Conservation (phyloP, 1,140 invertebrate genomes). For the Habropoda laboriosa region DNA sequence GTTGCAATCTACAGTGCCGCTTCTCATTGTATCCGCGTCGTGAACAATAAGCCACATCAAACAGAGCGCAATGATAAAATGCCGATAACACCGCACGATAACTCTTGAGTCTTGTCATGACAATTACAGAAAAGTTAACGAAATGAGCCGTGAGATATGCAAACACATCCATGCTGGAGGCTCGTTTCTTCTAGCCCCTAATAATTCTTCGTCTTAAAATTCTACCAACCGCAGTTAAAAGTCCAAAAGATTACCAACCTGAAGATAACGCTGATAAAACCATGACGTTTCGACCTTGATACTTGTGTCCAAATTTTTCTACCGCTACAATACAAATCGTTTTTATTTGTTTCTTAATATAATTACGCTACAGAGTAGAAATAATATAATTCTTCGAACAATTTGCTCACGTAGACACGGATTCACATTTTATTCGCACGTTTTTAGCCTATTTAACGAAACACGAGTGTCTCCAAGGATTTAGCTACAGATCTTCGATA, state of each 20-base stretch:
- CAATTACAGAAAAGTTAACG: slow-evolving; percentile 34
- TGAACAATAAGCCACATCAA: slow-evolving; percentile 66
- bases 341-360: neutral
- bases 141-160: slow-evolving; percentile 14
- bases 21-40: slow-evolving; percentile 58
- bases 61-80: slow-evolving; percentile 66
- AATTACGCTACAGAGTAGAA: too few relatives aligned
- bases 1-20: slow-evolving; percentile 36
- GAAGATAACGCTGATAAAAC: slow-evolving; percentile 22
- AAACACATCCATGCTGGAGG: slow-evolving; percentile 28
- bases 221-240: neutral
- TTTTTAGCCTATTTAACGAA: neutral
- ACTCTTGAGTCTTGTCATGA: slow-evolving; percentile 44
- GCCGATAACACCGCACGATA: slow-evolving; percentile 64
- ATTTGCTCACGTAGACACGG: neutral
- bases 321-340: neutral
- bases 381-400: neutral
- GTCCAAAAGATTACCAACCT: neutral
- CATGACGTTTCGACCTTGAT: neutral
- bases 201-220: neutral
- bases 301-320: neutral
- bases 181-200: slow-evolving; percentile 5
- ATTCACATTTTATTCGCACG: too few relatives aligned
- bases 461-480: neutral
- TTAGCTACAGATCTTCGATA: neutral